These are phyloP conservation scores for Aphodius sticticus DNA, from an alignment of 2,888 invertebrate genomes.

Conservation along the genomic window DNA sequence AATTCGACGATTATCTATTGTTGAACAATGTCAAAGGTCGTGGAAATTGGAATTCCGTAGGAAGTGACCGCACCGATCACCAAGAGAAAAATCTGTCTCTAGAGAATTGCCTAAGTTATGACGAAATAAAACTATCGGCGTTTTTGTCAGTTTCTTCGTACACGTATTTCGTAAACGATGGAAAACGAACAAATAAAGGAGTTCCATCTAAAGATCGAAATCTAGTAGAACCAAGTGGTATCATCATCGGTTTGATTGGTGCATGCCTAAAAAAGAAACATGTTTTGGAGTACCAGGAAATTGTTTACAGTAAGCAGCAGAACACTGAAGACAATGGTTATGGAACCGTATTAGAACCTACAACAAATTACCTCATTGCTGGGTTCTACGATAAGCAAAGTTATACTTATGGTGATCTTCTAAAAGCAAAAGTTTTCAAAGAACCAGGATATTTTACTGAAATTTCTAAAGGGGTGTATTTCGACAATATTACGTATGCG, in stretches of 20 bases:
- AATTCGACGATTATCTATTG: conserved; percentile 63
- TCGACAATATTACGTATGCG: conserved; percentile 57
- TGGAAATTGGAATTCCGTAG: conserved; percentile 67
- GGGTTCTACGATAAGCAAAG: conserved; percentile 31
- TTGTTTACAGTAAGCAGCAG: conserved; percentile 52
- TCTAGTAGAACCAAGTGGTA: conserved; percentile 57
- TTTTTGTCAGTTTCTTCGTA: conserved; percentile 68
- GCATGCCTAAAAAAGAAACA: conserved; percentile 63
- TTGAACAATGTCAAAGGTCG: conserved; percentile 62
- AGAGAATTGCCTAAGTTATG: conserved; percentile 68
- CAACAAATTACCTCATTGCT: conserved; percentile 21
- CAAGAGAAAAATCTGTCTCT: conserved; percentile 65
- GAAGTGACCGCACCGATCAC: conserved; percentile 46
- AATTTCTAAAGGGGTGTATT: conserved; percentile 47
- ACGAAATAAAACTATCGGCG: conserved; percentile 70
- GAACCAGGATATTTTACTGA: conserved; percentile 34
- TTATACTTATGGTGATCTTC: conserved; percentile 29
- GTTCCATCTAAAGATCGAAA: conserved; percentile 59
- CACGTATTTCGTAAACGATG: conserved; percentile 69
- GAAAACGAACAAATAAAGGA: conserved; percentile 64
- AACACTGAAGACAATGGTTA: conserved; percentile 31
- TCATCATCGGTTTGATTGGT: conserved; percentile 64
- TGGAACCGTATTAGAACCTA: conserved; percentile 23
- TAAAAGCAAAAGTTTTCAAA: conserved; percentile 21
- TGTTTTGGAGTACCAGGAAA: conserved; percentile 71